Conservation (phyloP, 2,797 vertebrate species). For the Chaenodraco wilsoni region DNA sequence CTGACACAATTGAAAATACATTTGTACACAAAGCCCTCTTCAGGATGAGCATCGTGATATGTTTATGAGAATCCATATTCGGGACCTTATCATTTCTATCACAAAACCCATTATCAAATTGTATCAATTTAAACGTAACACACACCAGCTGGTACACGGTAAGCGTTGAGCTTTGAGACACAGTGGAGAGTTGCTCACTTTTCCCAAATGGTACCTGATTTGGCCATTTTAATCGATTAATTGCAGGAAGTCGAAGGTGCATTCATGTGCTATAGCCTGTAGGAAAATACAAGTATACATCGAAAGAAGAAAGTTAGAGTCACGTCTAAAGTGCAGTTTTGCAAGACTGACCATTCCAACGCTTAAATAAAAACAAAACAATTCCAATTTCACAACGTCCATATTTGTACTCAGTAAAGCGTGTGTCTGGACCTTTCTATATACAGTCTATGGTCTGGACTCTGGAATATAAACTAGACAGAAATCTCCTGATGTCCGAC, state of each 20-base stretch:
- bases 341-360: fast-evolving
- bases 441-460: too few relatives aligned
- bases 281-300: fast-evolving
- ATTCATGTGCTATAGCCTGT: not conserved
- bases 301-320: not conserved
- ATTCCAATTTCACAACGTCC: fast-evolving
- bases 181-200: not conserved
- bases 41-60: not conserved
- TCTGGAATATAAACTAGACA: fast-evolving
- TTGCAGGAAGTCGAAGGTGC: not conserved
- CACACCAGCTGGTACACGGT: not conserved
- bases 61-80: not conserved
- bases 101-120: not conserved
- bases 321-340: not conserved
- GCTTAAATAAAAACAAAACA: not conserved
- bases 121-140: not conserved
- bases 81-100: not conserved
- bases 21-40: too few relatives aligned
- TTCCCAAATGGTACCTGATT: not conserved
- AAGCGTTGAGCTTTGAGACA: not conserved
- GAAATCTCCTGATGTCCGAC: not conserved
- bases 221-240: too few relatives aligned
- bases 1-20: not conserved
- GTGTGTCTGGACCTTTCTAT: not conserved
- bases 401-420: not conserved